Evolutionary conservation across 2,888 invertebrate species (phyloP).

Genomic region (Chrysolina haemoptera): DNA sequence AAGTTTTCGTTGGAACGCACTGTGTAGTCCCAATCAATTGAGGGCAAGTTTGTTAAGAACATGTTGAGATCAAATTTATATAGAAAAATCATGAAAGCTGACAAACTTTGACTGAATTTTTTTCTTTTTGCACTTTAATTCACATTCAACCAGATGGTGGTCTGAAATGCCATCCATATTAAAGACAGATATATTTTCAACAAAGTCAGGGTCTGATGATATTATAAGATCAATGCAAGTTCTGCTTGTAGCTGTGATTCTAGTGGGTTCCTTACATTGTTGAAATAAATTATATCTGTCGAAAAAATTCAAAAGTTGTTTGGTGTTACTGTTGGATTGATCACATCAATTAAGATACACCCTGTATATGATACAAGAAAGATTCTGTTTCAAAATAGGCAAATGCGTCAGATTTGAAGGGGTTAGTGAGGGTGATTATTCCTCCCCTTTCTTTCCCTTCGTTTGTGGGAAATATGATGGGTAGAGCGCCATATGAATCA

Average conservation of each 20-base stretch:
- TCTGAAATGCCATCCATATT: slow-evolving; percentile 28
- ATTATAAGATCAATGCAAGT: slow-evolving; percentile 24
- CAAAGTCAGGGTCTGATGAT: neutral
- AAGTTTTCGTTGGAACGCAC: no score
- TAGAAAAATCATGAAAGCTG: slow-evolving; percentile 19
- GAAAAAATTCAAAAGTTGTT: neutral
- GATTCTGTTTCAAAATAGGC: no score
- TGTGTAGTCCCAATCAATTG: neutral
- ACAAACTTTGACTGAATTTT: slow-evolving; percentile 11
- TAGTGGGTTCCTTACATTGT: neutral
- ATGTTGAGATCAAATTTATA: neutral
- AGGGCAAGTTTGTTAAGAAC: neutral
- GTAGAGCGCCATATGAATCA: no score
- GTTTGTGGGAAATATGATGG: no score
- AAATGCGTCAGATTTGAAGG: no score
- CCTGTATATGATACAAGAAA: no score
- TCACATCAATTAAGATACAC: no score
- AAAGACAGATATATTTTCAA: neutral
- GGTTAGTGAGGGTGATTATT: no score
- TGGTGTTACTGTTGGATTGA: neutral
- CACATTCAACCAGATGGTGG: slow-evolving; percentile 18
- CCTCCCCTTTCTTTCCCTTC: no score
- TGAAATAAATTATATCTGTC: neutral
- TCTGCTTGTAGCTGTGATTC: neutral
- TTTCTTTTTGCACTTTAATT: neutral